Conservation (phyloP, 1,140 invertebrate genomes). For the Lepidotrigona ventralis region DNA sequence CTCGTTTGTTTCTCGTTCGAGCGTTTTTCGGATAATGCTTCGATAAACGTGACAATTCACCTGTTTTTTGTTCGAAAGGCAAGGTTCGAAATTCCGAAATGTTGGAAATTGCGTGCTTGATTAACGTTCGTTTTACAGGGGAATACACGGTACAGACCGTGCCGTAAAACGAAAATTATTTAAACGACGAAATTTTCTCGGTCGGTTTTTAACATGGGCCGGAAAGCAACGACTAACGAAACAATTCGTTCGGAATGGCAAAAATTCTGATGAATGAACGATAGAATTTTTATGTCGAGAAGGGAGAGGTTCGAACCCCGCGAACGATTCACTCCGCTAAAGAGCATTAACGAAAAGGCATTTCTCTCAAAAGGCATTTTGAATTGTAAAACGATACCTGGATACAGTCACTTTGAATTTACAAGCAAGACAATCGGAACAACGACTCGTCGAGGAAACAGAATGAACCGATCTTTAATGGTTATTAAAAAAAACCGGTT, state of each 20-base stretch:
- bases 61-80: background rate
- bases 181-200: no score
- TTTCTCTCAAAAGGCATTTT: background rate
- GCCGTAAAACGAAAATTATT: no score
- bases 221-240: background rate
- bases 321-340: background rate
- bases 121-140: background rate
- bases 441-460: background rate
- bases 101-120: background rate
- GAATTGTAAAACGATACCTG: conserved; percentile 14
- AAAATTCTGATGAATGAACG: background rate
- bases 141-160: background rate
- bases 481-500: background rate
- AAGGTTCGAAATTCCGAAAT: background rate
- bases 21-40: background rate
- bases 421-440: background rate
- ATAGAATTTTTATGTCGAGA: background rate
- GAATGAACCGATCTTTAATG: background rate
- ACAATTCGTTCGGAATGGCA: background rate
- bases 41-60: background rate
- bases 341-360: background rate
- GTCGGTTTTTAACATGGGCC: no score
- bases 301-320: background rate
- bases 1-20: background rate
- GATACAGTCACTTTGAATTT: background rate